Evolutionary conservation across 1,140 invertebrate species (phyloP).

Genomic region (Nilaparvata lugens): DNA sequence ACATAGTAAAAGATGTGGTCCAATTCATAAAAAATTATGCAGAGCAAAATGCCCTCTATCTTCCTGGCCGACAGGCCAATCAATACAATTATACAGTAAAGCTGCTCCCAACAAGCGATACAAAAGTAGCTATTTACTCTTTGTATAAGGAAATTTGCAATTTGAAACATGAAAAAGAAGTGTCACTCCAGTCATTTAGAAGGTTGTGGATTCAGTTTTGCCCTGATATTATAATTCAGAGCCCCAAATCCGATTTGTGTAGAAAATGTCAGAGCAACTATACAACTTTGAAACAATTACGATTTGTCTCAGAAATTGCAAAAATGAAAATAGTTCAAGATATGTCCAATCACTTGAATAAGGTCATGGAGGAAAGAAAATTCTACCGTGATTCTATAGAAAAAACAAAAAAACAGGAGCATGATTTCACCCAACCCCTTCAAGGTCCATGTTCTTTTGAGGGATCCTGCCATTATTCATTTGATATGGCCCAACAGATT

Average conservation of each 20-base stretch:
- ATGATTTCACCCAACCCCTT: neutral
- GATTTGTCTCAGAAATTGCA: neutral
- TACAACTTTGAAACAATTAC: neutral
- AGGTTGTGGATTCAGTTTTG: conserved; percentile 4
- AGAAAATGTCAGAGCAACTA: neutral
- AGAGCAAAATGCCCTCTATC: conserved; percentile 8
- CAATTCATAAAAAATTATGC: conserved; percentile 13
- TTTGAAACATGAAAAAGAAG: neutral
- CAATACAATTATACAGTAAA: conserved; percentile 3
- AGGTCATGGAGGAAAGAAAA: conserved; percentile 3
- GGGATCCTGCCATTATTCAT: conserved; percentile 13
- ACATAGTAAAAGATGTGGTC: conserved; percentile 3
- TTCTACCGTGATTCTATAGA: neutral
- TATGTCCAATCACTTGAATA: neutral
- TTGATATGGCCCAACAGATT: conserved; percentile 17
- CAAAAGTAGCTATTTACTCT: neutral
- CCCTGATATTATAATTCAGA: neutral
- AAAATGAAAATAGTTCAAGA: neutral
- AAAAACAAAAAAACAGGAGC: neutral
- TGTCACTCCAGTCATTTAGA: neutral
- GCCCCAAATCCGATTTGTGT: conserved; percentile 6
- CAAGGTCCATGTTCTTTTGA: neutral
- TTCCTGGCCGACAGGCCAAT: conserved; percentile 3
- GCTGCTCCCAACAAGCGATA: conserved; percentile 8
- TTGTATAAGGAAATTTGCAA: conserved; percentile 12